phyloP scores from a whole-genome alignment of 2,797 vertebrate genomes.

The Ispidina lecontei region DNA sequence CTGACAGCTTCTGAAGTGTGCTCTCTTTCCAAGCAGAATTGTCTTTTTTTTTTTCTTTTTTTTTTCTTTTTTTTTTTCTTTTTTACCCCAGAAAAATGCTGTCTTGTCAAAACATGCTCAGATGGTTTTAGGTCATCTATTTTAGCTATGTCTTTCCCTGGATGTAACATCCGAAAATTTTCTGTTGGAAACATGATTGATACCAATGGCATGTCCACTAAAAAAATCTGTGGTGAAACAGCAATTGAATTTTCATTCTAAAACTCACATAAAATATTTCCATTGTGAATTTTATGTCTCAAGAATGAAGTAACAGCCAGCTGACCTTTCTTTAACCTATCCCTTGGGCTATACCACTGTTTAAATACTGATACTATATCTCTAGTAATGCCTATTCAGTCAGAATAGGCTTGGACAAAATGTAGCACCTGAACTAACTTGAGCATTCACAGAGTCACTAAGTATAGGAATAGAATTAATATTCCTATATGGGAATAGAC shows the following conservation, averaged over 20 bases:
- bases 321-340: conserved; percentile 2
- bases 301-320: not conserved
- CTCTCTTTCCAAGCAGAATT: not conserved
- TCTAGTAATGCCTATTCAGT: not conserved
- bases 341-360: not conserved
- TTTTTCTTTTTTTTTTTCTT: not conserved
- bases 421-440: not conserved
- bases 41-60: not conserved
- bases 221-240: not conserved
- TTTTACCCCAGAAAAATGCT: not conserved
- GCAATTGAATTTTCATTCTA: not conserved
- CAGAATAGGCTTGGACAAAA: not conserved
- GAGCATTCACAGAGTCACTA: not conserved
- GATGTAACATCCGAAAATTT: not conserved
- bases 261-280: not conserved
- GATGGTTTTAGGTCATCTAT: not conserved
- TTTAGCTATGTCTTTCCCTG: not conserved
- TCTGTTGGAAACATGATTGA: not conserved
- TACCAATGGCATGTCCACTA: not conserved
- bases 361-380: not conserved
- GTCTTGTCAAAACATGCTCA: not conserved
- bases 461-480: not conserved
- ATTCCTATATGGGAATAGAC: not conserved
- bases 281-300: not conserved
- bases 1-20: not conserved